Evolutionary conservation across 1,140 invertebrate species (phyloP).

Genomic region (Centruroides vittatus): DNA sequence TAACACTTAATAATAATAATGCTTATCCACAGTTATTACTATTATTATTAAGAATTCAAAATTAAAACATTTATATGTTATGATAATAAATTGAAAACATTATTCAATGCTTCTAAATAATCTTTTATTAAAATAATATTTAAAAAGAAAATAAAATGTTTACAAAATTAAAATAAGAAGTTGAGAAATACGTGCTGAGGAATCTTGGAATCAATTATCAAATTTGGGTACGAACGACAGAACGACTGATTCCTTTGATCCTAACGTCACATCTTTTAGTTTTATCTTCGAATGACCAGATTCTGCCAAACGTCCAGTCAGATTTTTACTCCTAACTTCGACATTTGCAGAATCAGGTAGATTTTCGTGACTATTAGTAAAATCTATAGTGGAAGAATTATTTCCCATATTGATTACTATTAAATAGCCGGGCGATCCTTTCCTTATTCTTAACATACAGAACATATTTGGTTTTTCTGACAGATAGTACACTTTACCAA

Average conservation of each 20-base stretch:
- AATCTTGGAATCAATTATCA: background rate
- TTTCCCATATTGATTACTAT: constrained; percentile 29
- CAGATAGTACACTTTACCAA: constrained; percentile 22
- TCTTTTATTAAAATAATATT: too few species aligned
- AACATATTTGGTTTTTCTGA: constrained; percentile 10
- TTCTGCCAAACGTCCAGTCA: background rate
- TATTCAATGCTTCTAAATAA: too few species aligned
- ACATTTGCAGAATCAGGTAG: constrained; percentile 17
- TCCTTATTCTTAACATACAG: constrained; percentile 38
- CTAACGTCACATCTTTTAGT: constrained; percentile 14
- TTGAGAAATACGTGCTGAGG: background rate
- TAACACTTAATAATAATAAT: too few species aligned
- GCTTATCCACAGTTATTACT: too few species aligned
- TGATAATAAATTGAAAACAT: too few species aligned
- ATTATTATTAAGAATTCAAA: too few species aligned
- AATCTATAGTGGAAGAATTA: constrained; percentile 4
- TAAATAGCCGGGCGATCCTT: constrained; percentile 50
- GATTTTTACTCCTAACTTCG: constrained; percentile 13
- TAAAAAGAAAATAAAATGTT: background rate
- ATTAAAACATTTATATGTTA: too few species aligned
- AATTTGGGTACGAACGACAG: constrained; percentile 18
- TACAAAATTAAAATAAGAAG: background rate
- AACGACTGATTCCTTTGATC: constrained; percentile 17
- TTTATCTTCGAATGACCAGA: constrained; percentile 14
- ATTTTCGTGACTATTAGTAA: constrained; percentile 19